Evolutionary conservation across 2,797 vertebrate genomes (phyloP).

Genomic region (Hypotaenidia okinawae): DNA sequence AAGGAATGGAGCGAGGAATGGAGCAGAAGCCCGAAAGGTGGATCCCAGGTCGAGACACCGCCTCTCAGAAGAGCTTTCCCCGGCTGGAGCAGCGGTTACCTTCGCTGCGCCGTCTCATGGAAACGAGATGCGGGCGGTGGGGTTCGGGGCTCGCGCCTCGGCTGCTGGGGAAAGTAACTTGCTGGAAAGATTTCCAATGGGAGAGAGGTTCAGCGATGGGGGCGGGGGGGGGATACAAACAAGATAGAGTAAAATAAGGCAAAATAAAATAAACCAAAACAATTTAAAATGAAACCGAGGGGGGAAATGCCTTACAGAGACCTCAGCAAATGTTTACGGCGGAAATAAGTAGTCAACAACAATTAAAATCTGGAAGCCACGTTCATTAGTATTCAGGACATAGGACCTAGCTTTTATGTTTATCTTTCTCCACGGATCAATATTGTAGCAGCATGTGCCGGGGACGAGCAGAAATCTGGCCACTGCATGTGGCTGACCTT

Average conservation of each 20-base stretch:
- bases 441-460: slow-evolving; percentile 86
- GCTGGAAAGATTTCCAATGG: background rate
- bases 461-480: slow-evolving; percentile 84
- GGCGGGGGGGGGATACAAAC: background rate
- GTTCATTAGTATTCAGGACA: slow-evolving; percentile 79
- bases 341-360: slow-evolving; percentile 62
- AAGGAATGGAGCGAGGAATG: background rate
- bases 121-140: background rate
- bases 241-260: background rate
- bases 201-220: background rate
- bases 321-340: slow-evolving; percentile 44
- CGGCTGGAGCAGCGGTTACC: background rate
- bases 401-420: slow-evolving; percentile 74
- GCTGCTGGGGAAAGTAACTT: slow-evolving; percentile 16
- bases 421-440: slow-evolving; percentile 88
- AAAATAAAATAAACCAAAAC: background rate
- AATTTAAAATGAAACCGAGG: background rate
- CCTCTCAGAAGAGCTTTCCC: slow-evolving; percentile 41
- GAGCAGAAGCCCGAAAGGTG: slow-evolving; percentile 38
- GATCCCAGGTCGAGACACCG: slow-evolving; percentile 30
- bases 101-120: background rate
- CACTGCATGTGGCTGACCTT: slow-evolving; percentile 88
- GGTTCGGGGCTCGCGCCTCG: background rate
- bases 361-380: slow-evolving; percentile 71
- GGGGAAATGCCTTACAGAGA: background rate